phyloP scores from a whole-genome alignment of 1,140 invertebrate genomes.

The Meloidogyne hapla region DNA sequence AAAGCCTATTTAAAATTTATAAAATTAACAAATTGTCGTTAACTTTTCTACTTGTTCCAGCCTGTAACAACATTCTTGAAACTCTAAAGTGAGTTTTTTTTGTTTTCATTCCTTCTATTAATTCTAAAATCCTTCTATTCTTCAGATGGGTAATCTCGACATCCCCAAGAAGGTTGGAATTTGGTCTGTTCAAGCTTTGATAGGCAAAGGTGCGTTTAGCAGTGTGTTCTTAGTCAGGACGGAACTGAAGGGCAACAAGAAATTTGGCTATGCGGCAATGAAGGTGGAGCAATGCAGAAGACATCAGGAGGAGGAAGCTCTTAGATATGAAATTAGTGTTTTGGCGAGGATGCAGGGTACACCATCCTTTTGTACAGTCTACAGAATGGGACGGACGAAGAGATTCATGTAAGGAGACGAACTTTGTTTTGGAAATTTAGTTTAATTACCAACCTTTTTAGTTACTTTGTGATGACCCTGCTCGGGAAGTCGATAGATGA shows the following conservation, averaged over 20 bases:
- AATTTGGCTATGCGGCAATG: not conserved
- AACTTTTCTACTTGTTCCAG: too few species aligned
- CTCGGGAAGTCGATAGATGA: not conserved
- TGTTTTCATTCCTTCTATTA: too few species aligned
- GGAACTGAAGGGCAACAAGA: not conserved
- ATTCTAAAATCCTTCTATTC: not conserved
- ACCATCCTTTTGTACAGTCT: not conserved
- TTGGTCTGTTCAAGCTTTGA: not conserved
- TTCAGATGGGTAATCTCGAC: not conserved
- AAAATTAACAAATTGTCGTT: too few species aligned
- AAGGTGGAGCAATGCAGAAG: not conserved
- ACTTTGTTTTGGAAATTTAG: not conserved
- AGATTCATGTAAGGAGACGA: not conserved
- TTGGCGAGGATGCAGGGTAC: not conserved
- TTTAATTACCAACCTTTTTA: not conserved
- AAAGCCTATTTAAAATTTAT: too few species aligned
- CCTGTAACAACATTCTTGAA: too few species aligned
- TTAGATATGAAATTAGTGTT: not conserved
- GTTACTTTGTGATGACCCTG: not conserved
- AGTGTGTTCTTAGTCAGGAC: not conserved
- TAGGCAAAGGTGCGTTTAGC: not conserved
- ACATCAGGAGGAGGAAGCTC: not conserved
- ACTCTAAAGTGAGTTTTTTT: too few species aligned
- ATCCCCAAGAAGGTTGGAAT: not conserved
- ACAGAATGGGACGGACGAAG: not conserved